A percentile compares a stretch with the other conserved stretches of the same genome.
Evolutionary conservation across 1,140 invertebrate genomes (phyloP).

Genomic region (Danaus plexippus): DNA sequence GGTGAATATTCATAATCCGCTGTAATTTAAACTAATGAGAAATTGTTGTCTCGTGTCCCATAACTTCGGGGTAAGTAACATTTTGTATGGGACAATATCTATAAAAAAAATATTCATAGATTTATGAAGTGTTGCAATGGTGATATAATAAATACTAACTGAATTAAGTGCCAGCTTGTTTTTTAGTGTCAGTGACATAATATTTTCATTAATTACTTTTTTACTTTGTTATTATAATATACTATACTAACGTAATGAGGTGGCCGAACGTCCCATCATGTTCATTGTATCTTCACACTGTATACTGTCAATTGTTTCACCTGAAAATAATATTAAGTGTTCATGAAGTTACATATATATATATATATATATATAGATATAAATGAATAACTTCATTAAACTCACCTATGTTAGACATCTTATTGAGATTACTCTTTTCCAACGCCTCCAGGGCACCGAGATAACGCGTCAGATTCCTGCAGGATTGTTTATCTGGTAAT

Average conservation of each 20-base stretch:
- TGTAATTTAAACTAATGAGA: too few relatives aligned
- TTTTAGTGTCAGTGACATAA: too few relatives aligned
- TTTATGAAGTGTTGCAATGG: constrained; percentile 4
- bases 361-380: too few relatives aligned
- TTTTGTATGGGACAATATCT: neutral
- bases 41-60: too few relatives aligned
- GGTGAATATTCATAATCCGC: too few relatives aligned
- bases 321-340: constrained; percentile 18
- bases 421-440: constrained; percentile 47
- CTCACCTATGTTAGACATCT: constrained; percentile 51
- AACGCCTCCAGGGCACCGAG: constrained; percentile 50
- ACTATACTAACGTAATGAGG: constrained; percentile 50
- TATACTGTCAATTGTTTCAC: constrained; percentile 40
- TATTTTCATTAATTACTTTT: too few relatives aligned
- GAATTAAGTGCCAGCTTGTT: too few relatives aligned
- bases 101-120: neutral
- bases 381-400: neutral
- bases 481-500: constrained; percentile 55
- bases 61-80: too few relatives aligned
- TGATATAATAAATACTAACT: neutral
- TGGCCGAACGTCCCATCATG: constrained; percentile 33
- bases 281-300: constrained; percentile 40
- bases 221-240: neutral
- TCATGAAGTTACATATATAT: too few relatives aligned
- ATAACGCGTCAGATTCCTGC: constrained; percentile 50